phyloP scores from a whole-genome alignment of 2,797 vertebrate species.

The Leptatherina wallacei region DNA sequence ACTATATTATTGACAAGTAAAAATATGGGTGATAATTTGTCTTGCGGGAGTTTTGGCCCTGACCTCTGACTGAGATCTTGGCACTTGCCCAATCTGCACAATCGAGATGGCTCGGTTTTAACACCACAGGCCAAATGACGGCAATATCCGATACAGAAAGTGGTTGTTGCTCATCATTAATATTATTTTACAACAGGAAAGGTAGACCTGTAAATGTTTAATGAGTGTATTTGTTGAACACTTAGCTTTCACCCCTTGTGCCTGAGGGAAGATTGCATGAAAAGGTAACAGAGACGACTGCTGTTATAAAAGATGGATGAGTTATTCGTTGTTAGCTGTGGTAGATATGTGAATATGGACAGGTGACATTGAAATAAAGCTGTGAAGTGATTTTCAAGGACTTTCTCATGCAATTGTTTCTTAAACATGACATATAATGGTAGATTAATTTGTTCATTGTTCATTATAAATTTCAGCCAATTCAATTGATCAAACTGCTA shows the following conservation, averaged over 20 bases:
- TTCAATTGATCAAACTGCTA: neutral
- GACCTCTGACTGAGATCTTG: constrained; percentile 50
- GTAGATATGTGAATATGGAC: neutral
- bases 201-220: constrained; percentile 14
- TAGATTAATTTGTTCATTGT: neutral
- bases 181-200: constrained; percentile 15
- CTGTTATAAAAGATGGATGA: neutral
- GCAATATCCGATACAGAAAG: constrained; percentile 26
- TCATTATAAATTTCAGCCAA: neutral
- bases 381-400: neutral
- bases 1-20: constrained; percentile 52
- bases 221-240: constrained; percentile 23
- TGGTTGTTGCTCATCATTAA: constrained; percentile 17
- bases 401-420: neutral
- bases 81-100: constrained; percentile 29
- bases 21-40: constrained; percentile 58
- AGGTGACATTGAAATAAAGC: neutral
- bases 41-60: constrained; percentile 42
- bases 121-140: constrained; percentile 22
- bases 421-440: neutral
- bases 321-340: neutral
- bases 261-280: neutral
- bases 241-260: constrained; percentile 1
- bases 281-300: neutral
- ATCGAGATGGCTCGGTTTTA: constrained; percentile 22